Conservation (phyloP, 1,140 invertebrate genomes). For the Drosophila grimshawi region DNA sequence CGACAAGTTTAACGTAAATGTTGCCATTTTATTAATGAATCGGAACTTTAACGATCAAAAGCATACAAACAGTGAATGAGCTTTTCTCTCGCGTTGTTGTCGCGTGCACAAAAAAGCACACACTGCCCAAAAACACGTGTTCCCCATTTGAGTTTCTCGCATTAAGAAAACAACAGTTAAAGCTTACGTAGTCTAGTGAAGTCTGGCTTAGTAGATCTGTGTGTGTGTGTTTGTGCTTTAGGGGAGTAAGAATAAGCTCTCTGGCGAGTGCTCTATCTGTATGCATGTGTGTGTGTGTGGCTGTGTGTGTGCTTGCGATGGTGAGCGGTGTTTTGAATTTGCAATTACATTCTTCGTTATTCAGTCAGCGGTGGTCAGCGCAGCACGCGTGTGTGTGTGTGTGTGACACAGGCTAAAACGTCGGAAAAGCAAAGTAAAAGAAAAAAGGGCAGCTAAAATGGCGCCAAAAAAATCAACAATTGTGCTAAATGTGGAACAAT, state of each 20-base stretch:
- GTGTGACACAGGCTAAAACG: constrained; percentile 23
- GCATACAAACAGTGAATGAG: neutral
- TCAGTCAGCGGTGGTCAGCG: neutral
- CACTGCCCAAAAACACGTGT: constrained; percentile 1
- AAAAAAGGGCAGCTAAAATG: constrained; percentile 58
- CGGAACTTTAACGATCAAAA: neutral
- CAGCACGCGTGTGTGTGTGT: constrained; percentile 1
- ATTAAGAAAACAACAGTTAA: constrained; percentile 7
- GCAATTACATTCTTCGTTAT: constrained; percentile 51
- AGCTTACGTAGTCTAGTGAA: constrained; percentile 5
- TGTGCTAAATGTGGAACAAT: constrained; percentile 83
- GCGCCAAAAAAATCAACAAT: constrained; percentile 83
- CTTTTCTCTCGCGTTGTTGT: constrained; percentile 1
- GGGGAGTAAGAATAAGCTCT: neutral
- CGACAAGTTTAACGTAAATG: neutral
- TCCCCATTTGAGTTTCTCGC: neutral
- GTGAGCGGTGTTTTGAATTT: constrained; percentile 36
- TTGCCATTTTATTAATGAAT: neutral
- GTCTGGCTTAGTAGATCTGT: neutral
- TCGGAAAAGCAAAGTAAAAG: constrained; percentile 28
- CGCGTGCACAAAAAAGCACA: constrained; percentile 10
- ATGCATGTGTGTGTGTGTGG: neutral
- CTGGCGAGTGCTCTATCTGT: neutral
- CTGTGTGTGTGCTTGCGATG: neutral
- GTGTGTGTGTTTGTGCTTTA: neutral